A percentile compares a stretch with the other conserved stretches of the same genome.
phyloP scores from a whole-genome alignment of 2,888 invertebrate genomes.

The Drosophila bunnanda region DNA sequence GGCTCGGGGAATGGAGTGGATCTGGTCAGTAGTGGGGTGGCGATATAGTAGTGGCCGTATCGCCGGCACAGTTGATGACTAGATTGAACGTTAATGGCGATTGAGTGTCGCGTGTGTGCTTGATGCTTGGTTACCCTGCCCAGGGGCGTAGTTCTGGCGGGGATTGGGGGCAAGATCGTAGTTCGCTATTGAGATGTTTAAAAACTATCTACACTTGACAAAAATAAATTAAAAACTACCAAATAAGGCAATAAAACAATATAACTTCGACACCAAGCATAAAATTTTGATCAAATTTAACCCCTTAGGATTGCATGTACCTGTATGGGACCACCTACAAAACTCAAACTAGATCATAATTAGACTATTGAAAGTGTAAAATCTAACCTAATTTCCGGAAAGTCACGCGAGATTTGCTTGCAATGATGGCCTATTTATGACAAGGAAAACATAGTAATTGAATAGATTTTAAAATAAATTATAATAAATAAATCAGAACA shows the following conservation, averaged over 20 bases:
- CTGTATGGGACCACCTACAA: neutral
- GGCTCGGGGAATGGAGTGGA: slow-evolving; percentile 43
- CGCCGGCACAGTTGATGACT: slow-evolving; percentile 52
- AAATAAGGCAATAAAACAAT: neutral
- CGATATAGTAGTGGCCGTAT: slow-evolving; percentile 48
- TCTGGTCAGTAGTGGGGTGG: slow-evolving; percentile 33
- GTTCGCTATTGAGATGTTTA: slow-evolving; percentile 1
- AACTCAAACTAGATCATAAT: slow-evolving; percentile 6
- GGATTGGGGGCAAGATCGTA: slow-evolving; percentile 33
- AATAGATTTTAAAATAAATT: too few relatives aligned
- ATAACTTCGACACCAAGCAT: too few relatives aligned
- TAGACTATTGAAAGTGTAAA: slow-evolving; percentile 2
- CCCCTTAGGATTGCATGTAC: too few relatives aligned
- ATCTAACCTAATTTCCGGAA: neutral
- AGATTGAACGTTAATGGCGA: slow-evolving; percentile 62
- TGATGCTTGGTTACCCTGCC: slow-evolving; percentile 65
- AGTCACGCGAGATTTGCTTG: slow-evolving; percentile 5
- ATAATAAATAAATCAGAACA: too few relatives aligned
- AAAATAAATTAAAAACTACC: neutral
- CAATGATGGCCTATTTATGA: neutral
- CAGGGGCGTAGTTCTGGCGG: slow-evolving; percentile 59
- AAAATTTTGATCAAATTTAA: neutral
- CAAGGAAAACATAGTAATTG: neutral
- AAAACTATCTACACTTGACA: neutral
- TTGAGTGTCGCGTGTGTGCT: slow-evolving; percentile 73